Evolutionary conservation across 2,797 vertebrate species (phyloP).

Genomic region (Anguilla marmorata): DNA sequence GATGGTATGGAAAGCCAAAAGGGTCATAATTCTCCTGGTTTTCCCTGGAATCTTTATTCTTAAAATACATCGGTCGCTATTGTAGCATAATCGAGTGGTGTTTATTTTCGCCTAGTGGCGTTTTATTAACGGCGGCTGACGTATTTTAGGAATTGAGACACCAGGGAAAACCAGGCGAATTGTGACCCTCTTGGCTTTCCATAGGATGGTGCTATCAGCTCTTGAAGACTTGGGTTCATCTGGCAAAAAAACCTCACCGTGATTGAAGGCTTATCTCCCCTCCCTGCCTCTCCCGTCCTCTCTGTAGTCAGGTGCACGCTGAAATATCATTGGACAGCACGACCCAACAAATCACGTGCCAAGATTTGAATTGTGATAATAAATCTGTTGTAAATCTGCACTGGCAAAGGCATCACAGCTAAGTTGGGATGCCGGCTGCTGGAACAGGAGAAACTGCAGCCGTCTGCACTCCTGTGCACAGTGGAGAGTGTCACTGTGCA

Average conservation of each 20-base stretch:
- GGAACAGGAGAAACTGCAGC: background rate
- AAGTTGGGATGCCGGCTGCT: background rate
- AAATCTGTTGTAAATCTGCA: background rate
- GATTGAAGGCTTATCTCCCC: constrained; percentile 13
- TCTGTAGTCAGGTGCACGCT: constrained; percentile 43
- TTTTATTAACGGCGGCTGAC: no score
- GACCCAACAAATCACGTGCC: background rate
- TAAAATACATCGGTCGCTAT: no score
- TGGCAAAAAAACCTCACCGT: background rate
- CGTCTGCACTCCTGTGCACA: background rate
- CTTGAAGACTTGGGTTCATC: no score
- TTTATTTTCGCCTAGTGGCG: no score
- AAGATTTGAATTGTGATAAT: constrained; percentile 58
- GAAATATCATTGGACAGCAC: background rate
- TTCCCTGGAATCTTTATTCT: no score
- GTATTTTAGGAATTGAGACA: no score
- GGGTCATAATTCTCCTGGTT: background rate
- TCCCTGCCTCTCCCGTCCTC: constrained; percentile 28
- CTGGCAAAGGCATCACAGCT: background rate
- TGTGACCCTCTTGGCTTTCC: no score
- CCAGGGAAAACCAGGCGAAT: no score
- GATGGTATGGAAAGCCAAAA: constrained; percentile 35
- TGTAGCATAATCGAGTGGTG: no score
- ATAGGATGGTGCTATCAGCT: background rate
- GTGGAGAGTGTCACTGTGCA: background rate